phyloP scores from a whole-genome alignment of 2,113 vertebrate species.

The Brachyhypopomus gauderio region DNA sequence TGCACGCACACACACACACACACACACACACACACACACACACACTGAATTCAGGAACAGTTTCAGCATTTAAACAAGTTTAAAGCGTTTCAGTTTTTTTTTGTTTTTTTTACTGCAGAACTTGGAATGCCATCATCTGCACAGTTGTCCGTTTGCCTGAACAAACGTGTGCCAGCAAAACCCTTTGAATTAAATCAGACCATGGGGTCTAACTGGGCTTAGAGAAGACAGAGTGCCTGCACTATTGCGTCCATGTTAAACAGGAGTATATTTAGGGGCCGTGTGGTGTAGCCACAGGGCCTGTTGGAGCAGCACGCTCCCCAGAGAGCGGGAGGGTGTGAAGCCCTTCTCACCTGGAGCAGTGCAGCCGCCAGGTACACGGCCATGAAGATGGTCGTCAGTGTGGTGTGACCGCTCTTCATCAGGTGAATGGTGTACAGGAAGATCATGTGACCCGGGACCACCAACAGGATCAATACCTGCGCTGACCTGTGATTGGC shows the following conservation, averaged over 20 bases:
- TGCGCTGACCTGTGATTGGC: slow-evolving; percentile 96
- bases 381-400: slow-evolving; percentile 87
- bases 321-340: neutral
- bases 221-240: no score
- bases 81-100: no score
- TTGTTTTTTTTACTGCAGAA: no score
- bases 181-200: no score
- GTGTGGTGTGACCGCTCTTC: slow-evolving; percentile 93
- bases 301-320: no score
- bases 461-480: slow-evolving; percentile 87
- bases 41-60: no score
- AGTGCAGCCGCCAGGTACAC: slow-evolving; percentile 90
- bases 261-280: neutral
- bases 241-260: no score
- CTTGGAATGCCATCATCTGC: no score
- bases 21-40: neutral
- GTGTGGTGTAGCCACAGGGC: neutral
- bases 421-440: slow-evolving; percentile 95
- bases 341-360: slow-evolving; percentile 82
- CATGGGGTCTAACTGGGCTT: no score
- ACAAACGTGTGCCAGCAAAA: no score
- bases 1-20: slow-evolving; percentile 4
- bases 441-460: slow-evolving; percentile 95
- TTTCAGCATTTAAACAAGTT: no score
- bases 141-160: no score